Conservation (phyloP, 2,888 invertebrate genomes). For the Hedya salicella region DNA sequence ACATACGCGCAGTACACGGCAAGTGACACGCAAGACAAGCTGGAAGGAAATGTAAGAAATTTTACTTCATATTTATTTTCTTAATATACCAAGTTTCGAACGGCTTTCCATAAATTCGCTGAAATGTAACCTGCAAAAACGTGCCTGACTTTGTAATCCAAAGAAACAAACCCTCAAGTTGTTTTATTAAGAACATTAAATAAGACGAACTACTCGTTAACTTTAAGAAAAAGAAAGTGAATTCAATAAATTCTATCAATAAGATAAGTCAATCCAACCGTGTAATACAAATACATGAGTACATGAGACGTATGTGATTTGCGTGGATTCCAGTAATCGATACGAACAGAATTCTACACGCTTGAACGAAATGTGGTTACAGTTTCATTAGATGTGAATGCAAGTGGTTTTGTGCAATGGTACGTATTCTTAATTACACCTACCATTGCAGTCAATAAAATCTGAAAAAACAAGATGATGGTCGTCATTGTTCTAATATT, state of each 20-base stretch:
- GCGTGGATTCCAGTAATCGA: constrained; percentile 43
- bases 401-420: constrained; percentile 33
- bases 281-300: no score
- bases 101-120: no score
- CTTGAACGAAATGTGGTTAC: constrained; percentile 42
- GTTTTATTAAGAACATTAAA: no score
- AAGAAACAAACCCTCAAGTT: no score
- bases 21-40: constrained; percentile 29
- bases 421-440: background rate
- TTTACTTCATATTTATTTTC: no score
- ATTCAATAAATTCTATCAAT: constrained; percentile 24
- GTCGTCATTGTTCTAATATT: no score
- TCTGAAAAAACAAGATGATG: background rate
- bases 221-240: constrained; percentile 32
- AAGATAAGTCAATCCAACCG: constrained; percentile 26
- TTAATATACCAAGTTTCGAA: no score
- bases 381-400: constrained; percentile 37
- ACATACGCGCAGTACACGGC: constrained; percentile 5
- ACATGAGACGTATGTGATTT: constrained; percentile 32
- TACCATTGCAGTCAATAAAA: constrained; percentile 5
- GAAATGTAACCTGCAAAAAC: no score
- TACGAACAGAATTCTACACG: constrained; percentile 41
- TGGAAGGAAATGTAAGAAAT: constrained; percentile 29
- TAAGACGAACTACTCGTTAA: background rate
- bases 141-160: no score